phyloP scores from a whole-genome alignment of 2,888 invertebrate species.

The Thalpophila matura region DNA sequence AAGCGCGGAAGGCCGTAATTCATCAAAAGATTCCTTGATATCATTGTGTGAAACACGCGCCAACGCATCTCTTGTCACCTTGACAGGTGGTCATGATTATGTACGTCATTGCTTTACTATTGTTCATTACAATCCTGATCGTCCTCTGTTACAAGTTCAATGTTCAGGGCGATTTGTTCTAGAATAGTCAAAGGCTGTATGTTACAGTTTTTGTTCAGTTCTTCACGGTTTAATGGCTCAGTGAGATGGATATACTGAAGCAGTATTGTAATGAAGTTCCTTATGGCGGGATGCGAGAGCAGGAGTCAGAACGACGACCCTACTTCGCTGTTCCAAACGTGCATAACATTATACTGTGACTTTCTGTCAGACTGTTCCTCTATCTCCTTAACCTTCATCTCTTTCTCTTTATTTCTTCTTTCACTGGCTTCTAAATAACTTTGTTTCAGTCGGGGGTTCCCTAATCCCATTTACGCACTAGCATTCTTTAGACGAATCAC shows the following conservation, averaged over 20 bases:
- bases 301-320: no score
- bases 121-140: constrained; percentile 7
- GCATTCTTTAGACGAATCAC: no score
- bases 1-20: constrained; percentile 47
- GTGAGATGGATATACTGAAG: neutral
- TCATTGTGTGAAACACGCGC: constrained; percentile 48
- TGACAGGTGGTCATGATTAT: constrained; percentile 50
- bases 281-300: no score
- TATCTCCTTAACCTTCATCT: no score
- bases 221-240: neutral
- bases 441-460: no score
- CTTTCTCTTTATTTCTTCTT: no score
- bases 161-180: neutral
- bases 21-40: constrained; percentile 52
- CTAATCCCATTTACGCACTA: no score
- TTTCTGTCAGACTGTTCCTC: no score
- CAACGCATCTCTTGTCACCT: constrained; percentile 49
- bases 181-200: neutral
- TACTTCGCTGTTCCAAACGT: no score
- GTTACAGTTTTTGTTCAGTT: neutral
- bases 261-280: no score
- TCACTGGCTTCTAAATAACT: no score
- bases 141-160: constrained; percentile 4
- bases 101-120: constrained; percentile 26
- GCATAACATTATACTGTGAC: no score